Percentiles rank a stretch among this genome's conserved stretches.
These are phyloP conservation scores for Drosophila kikkawai DNA, from an alignment of 1,140 invertebrate species.

Conservation along the genomic window DNA sequence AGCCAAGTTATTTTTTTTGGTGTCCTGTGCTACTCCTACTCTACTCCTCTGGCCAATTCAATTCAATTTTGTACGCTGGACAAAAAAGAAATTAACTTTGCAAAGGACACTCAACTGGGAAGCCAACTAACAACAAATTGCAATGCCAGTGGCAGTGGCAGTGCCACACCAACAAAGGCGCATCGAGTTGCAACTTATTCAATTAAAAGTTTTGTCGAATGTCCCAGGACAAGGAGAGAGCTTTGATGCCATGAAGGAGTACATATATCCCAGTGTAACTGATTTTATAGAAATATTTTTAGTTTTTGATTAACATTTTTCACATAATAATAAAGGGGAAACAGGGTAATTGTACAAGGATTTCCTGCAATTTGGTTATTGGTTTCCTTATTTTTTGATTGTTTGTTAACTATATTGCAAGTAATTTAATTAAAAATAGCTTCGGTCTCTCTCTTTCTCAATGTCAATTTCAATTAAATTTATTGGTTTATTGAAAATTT, in stretches of 20 bases:
- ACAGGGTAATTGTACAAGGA: not conserved
- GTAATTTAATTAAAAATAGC: slow-evolving; percentile 1
- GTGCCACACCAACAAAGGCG: slow-evolving; percentile 41
- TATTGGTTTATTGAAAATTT: not conserved
- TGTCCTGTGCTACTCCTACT: not conserved
- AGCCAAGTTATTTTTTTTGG: slow-evolving; percentile 32
- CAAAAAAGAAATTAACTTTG: slow-evolving; percentile 60
- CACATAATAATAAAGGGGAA: not conserved
- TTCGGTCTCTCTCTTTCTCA: not conserved
- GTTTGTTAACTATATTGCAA: not conserved
- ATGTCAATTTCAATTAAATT: slow-evolving; percentile 37
- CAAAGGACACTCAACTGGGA: slow-evolving; percentile 54
- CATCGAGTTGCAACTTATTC: slow-evolving; percentile 79
- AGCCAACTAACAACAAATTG: slow-evolving; percentile 69
- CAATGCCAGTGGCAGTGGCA: slow-evolving; percentile 17
- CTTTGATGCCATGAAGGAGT: not conserved
- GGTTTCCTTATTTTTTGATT: not conserved
- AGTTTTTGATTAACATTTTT: slow-evolving; percentile 7
- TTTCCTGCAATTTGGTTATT: slow-evolving; percentile 3
- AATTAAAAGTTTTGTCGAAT: slow-evolving; percentile 76
- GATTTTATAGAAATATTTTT: slow-evolving; percentile 4
- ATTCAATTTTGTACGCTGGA: slow-evolving; percentile 58
- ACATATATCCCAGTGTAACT: not conserved
- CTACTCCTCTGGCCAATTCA: slow-evolving; percentile 46
- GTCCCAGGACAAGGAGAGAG: slow-evolving; percentile 26